phyloP scores from a whole-genome alignment of 2,888 invertebrate genomes.

The Trichacis sp. region DNA sequence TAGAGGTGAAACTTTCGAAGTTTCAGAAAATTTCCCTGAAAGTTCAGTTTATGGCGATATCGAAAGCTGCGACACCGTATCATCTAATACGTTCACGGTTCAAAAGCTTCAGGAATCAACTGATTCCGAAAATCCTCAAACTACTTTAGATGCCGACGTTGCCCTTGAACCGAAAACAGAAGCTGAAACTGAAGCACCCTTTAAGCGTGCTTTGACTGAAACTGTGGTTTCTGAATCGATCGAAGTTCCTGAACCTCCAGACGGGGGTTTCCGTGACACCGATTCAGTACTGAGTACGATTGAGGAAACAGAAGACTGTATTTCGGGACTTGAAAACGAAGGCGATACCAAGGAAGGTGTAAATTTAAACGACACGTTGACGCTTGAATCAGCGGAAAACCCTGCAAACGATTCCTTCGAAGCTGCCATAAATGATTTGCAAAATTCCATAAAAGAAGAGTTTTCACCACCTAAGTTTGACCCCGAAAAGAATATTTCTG shows the following conservation, averaged over 20 bases:
- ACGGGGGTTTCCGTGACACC: neutral
- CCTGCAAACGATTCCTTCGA: neutral
- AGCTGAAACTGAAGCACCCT: neutral
- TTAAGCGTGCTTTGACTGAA: neutral
- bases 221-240: neutral
- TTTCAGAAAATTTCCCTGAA: no score
- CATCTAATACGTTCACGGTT: no score
- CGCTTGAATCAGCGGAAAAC: neutral
- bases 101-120: no score
- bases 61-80: no score
- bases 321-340: neutral
- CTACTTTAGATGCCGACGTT: no score
- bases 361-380: neutral
- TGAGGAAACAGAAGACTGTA: neutral
- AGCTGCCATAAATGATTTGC: conserved; percentile 3
- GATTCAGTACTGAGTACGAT: no score
- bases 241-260: neutral
- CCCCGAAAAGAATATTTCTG: neutral
- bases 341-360: neutral
- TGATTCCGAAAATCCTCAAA: no score
- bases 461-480: neutral
- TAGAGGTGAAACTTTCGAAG: neutral
- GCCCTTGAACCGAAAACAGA: neutral
- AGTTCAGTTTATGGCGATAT: no score
- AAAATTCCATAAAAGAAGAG: neutral